Conservation (phyloP, 2,113 vertebrate genomes). For the Rhizomys pruinosus region DNA sequence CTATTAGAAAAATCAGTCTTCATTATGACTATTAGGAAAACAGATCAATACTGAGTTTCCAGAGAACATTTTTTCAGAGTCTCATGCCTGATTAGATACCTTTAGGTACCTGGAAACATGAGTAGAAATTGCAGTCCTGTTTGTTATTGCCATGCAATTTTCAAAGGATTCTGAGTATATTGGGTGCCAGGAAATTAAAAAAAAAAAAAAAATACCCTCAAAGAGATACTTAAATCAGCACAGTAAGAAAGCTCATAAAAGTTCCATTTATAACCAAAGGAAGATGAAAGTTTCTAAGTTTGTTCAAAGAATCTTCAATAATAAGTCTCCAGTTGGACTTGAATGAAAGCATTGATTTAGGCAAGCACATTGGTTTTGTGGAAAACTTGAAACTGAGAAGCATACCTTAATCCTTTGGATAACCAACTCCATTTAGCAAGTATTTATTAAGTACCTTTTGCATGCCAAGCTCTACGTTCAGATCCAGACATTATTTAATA, state of each 20-base stretch:
- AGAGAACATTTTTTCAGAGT: constrained; percentile 12
- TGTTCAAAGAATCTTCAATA: background rate
- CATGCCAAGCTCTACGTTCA: background rate
- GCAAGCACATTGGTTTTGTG: constrained; percentile 10
- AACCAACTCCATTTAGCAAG: constrained; percentile 26
- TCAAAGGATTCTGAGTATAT: background rate
- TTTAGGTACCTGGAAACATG: constrained; percentile 43
- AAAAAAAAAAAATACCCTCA: constrained; percentile 7
- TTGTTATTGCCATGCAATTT: constrained; percentile 28
- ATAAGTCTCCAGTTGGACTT: background rate
- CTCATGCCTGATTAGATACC: background rate
- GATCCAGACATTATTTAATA: constrained; percentile 35
- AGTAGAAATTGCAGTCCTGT: background rate
- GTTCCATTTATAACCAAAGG: background rate
- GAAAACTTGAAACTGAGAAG: constrained; percentile 27
- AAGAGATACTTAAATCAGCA: background rate
- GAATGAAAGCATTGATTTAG: constrained; percentile 5
- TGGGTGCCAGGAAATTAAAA: background rate
- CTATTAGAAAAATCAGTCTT: background rate
- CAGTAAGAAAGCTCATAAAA: background rate
- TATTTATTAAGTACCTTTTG: constrained; percentile 21
- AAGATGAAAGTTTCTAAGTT: background rate
- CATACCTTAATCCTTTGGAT: constrained; percentile 22
- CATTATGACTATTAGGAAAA: constrained; percentile 10
- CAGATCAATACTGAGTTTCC: constrained; percentile 22